Evolutionary conservation across 1,140 invertebrate species (phyloP), one percentile per base, ranked within the genome.

Genomic region (Bombus ignitus): DNA sequence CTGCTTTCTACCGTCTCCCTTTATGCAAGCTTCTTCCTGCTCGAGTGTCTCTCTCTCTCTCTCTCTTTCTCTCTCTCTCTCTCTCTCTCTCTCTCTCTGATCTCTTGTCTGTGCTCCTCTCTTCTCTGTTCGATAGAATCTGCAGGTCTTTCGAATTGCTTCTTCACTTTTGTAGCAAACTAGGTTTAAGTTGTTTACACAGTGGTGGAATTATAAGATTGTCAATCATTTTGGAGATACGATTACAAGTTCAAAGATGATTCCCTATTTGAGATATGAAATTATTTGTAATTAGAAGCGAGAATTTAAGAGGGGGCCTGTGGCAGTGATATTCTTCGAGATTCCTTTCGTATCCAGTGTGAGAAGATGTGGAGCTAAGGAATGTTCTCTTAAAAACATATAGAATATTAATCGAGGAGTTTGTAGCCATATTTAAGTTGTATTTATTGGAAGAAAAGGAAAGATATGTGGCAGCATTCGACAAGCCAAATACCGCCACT

Each of bases 1-100:
- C 44, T 62, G 73, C 44, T 77, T 42, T 83, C 44, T 68, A 39
- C 42, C 62, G 28, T 77, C 42, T 73, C 8, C 22, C 57, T 28
- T 42, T 59, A 39, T n/a, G 9, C 59, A 5, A 35, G 62, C 5
- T 44, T n/a, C 72, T 47, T 32, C 71, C 42, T 73, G 15, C 10
- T 32, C 71, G 5, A 39, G 4, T n/a, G 0, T 37, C 10, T 15
- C 18, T 44, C 10, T 53, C 47, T 22, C 32, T 32, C 32, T 32
- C 32, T 32, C 32, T 32, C 32, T 32, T 1, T 32, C 32, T 32
- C 32, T 37, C 10, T 15, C 18, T 44, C 10, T 53, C 47, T 22
- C 32, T 32, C 32, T 32, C 32, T 32, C 32, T 32, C 32, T 37
- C 10, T 15, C 18, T 44, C 10, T 53, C 47, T 22, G 6, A 0